Evolutionary conservation across 2,797 vertebrate species (phyloP).

Genomic region (Protonibea diacanthus): DNA sequence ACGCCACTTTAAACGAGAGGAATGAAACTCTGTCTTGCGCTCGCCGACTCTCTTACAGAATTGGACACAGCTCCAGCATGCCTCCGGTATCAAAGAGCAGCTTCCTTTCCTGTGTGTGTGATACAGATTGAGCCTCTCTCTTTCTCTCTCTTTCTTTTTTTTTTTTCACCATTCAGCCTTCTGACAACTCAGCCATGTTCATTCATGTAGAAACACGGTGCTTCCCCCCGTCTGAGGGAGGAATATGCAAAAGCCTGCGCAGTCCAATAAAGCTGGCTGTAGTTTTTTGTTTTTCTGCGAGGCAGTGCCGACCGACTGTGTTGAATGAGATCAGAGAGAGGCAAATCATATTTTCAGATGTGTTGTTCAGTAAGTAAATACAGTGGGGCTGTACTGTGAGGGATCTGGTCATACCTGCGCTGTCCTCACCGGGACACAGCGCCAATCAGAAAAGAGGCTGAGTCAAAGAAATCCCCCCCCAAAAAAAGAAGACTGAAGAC

Average conservation of each 20-base stretch:
- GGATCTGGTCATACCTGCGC: not conserved
- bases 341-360: slow-evolving; percentile 44
- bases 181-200: slow-evolving; percentile 76
- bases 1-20: slow-evolving; percentile 64
- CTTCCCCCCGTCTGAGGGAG: slow-evolving; percentile 65
- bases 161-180: slow-evolving; percentile 72
- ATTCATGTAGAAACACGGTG: slow-evolving; percentile 80
- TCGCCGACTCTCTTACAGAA: slow-evolving; percentile 37
- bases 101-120: slow-evolving; percentile 54
- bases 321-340: slow-evolving; percentile 17
- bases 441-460: slow-evolving; percentile 26
- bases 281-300: slow-evolving; percentile 10
- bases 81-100: slow-evolving; percentile 60
- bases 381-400: slow-evolving; percentile 10
- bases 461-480: slow-evolving; percentile 42
- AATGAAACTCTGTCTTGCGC: slow-evolving; percentile 41
- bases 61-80: slow-evolving; percentile 66
- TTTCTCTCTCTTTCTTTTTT: too few species aligned
- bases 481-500: slow-evolving; percentile 3
- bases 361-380: slow-evolving; percentile 44
- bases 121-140: slow-evolving; percentile 59
- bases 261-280: slow-evolving; percentile 47
- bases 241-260: slow-evolving; percentile 67
- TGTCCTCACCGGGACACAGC: slow-evolving; percentile 34
- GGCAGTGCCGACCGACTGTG: slow-evolving; percentile 19